These are phyloP conservation scores for Phalacrocorax aristotelis DNA, from an alignment of 2,113 vertebrate genomes.

Conservation along the genomic window DNA sequence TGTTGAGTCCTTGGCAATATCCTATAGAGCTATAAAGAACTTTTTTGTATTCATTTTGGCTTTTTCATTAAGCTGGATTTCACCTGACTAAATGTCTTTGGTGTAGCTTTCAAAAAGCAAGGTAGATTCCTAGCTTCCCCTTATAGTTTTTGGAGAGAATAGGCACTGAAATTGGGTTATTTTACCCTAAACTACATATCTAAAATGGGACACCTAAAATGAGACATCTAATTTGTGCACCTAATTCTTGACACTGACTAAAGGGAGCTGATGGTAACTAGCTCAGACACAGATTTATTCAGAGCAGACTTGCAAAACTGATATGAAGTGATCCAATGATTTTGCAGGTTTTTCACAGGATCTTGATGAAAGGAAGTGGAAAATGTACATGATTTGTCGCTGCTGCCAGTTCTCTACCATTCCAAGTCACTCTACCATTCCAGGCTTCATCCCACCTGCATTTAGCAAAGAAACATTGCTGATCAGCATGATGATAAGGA, in stretches of 20 bases:
- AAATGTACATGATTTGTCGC: neutral
- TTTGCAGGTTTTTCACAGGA: neutral
- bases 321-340: neutral
- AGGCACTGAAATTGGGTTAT: neutral
- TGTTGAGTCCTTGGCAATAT: neutral
- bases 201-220: neutral
- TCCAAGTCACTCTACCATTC: neutral
- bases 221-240: neutral
- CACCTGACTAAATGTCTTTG: neutral
- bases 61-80: neutral
- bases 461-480: neutral
- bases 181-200: neutral
- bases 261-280: neutral
- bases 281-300: neutral
- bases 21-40: neutral
- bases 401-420: neutral
- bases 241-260: neutral
- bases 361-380: conserved; percentile 1
- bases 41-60: neutral
- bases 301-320: neutral
- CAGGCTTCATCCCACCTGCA: neutral
- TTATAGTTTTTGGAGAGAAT: neutral
- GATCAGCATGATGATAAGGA: neutral
- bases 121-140: neutral
- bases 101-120: neutral